Evolutionary conservation across 2,888 invertebrate genomes (phyloP).

Genomic region (Lamellibrachia columna): DNA sequence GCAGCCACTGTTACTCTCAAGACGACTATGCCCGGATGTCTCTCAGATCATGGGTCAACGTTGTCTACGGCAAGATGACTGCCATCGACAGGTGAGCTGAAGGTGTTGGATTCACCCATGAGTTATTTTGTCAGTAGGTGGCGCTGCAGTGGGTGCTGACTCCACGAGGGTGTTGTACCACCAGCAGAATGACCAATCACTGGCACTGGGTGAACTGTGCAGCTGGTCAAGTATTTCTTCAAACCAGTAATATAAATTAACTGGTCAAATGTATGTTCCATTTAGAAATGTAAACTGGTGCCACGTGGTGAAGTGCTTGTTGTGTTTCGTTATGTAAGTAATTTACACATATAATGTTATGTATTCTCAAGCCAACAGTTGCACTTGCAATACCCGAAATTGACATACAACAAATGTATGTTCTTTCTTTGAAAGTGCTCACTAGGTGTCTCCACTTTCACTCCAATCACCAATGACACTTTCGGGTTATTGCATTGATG

Average conservation of each 20-base stretch:
- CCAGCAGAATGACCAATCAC: too few relatives aligned
- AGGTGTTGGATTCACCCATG: not conserved
- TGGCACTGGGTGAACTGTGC: not conserved
- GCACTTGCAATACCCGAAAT: too few relatives aligned
- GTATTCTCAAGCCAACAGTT: too few relatives aligned
- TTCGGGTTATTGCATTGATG: too few relatives aligned
- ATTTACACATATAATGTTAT: too few relatives aligned
- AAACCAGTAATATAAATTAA: not conserved
- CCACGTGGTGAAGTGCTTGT: not conserved
- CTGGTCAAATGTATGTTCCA: not conserved
- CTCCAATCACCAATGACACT: too few relatives aligned
- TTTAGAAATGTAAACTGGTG: not conserved
- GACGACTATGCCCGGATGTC: constrained; percentile 69
- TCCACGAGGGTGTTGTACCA: not conserved
- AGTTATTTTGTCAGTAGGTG: constrained; percentile 25
- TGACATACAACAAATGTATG: too few relatives aligned
- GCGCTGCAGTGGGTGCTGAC: not conserved
- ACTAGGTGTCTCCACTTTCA: too few relatives aligned
- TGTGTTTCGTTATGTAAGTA: too few relatives aligned
- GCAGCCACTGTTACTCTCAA: constrained; percentile 54
- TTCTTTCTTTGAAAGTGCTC: too few relatives aligned
- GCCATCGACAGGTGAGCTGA: constrained; percentile 53
- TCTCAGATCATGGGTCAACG: constrained; percentile 74
- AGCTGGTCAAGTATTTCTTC: not conserved
- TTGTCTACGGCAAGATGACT: constrained; percentile 69